phyloP scores from a whole-genome alignment of 2,113 vertebrate genomes.

The Austrofundulus limnaeus region DNA sequence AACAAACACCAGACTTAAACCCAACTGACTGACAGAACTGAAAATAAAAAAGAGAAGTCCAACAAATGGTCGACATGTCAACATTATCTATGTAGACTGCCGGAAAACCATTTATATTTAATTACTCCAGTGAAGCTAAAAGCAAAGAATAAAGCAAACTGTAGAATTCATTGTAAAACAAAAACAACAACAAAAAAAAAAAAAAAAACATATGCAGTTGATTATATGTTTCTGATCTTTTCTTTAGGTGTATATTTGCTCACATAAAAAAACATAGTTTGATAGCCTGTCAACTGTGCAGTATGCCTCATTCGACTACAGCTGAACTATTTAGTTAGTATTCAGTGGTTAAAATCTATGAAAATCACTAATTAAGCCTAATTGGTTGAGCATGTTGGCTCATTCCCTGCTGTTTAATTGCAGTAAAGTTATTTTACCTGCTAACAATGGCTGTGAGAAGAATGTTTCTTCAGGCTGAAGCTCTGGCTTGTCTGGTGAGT shows the following conservation, averaged over 20 bases:
- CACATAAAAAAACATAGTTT: background rate
- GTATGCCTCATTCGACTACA: constrained; percentile 35
- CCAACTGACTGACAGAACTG: too few species aligned
- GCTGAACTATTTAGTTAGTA: constrained; percentile 49
- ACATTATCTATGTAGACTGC: too few species aligned
- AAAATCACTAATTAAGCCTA: constrained; percentile 53
- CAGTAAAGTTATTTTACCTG: constrained; percentile 36
- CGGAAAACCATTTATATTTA: too few species aligned
- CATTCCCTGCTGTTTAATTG: constrained; percentile 47
- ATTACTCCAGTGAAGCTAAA: too few species aligned
- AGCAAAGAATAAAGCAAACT: too few species aligned
- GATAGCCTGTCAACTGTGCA: constrained; percentile 24
- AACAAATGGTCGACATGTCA: too few species aligned
- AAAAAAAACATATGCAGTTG: background rate
- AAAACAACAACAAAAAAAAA: too few species aligned
- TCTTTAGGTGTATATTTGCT: background rate
- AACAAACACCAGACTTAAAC: too few species aligned
- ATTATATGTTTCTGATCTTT: background rate
- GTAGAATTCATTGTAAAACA: too few species aligned
- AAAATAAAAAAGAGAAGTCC: too few species aligned
- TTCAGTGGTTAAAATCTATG: constrained; percentile 59
- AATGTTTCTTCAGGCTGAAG: background rate
- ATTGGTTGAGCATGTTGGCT: constrained; percentile 52
- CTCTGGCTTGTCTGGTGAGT: background rate
- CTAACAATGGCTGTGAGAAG: constrained; percentile 2